Evolutionary conservation across 1,140 invertebrate genomes (phyloP), one percentile per base, ranked within the genome.

Genomic region (Drosophila ogumai): DNA sequence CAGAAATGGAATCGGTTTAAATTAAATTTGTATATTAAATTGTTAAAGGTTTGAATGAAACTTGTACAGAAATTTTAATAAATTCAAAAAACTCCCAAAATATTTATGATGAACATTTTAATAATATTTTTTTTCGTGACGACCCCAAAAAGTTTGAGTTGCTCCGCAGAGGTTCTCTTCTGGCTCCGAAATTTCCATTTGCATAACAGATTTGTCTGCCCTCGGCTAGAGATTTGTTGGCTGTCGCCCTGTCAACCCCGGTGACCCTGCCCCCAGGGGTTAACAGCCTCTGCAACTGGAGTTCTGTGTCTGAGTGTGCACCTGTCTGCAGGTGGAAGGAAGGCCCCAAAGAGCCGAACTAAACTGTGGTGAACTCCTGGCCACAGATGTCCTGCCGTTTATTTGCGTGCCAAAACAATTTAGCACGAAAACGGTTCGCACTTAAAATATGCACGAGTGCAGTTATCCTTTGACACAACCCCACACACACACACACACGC

Each of bases 401-500:
- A 91, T 91, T 91, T 91, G 87, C 87, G 87, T 84, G 78, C 72
- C 81, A 91, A 91, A 91, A 91, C 88, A 91, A 91, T 91, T 91
- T 91, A 91, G 82, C 84, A 88, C 82, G 82, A 90, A 90, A 90
- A 90, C 81, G 77, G 81, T 84, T 74, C 66, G 69, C 85, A 88
- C 85, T 88, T 88, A 88, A 88, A 90, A 90, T 85, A 90, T 90
- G 78, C 81, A 81, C 56, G 56, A 85, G 66, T 90, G 85, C 85
- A 90, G 85, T 85, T 90, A 90, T 90, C 85, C 85, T 85, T 88
- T 90, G 86, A 78, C 85, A 88, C 60, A 78, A 65, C 22, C 59
- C 60, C 64, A 59, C 43, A 79, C 43, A 67, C 47, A 59, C 19
- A 22, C 22, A 22, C 50, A 65, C 49, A 36, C n/a, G 54, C 19